A percentile compares a stretch with the other conserved stretches of the same genome.
phyloP scores from a whole-genome alignment of 2,888 invertebrate genomes.

The Vanessa cardui region DNA sequence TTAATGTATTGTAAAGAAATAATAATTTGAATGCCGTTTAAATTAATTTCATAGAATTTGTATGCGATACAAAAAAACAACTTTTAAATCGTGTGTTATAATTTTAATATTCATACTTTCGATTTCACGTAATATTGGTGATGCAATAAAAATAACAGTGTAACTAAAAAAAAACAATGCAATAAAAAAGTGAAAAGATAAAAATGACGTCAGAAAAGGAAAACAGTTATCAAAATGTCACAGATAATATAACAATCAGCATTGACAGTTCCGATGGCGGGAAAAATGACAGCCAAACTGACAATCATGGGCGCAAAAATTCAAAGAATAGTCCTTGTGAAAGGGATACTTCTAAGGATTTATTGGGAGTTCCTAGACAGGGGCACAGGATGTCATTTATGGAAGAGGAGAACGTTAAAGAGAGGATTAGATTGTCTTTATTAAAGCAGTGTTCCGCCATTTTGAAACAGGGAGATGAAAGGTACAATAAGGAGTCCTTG shows the following conservation, averaged over 20 bases:
- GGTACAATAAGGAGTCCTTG: slow-evolving; percentile 85
- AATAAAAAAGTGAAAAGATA: slow-evolving; percentile 14
- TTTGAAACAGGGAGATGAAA: slow-evolving; percentile 83
- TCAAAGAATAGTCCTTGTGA: slow-evolving; percentile 3
- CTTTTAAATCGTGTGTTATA: background rate
- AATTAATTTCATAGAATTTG: background rate
- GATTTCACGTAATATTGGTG: background rate
- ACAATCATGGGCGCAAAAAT: slow-evolving; percentile 7
- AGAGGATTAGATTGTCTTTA: slow-evolving; percentile 83
- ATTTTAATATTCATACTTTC: background rate
- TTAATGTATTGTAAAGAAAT: background rate
- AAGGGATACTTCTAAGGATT: slow-evolving; percentile 42
- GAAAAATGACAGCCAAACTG: slow-evolving; percentile 40
- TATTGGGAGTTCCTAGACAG: slow-evolving; percentile 54
- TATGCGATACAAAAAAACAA: background rate
- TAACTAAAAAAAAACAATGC: slow-evolving; percentile 13
- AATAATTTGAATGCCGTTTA: background rate
- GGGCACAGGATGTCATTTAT: slow-evolving; percentile 84
- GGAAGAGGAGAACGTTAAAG: slow-evolving; percentile 87
- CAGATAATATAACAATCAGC: slow-evolving; percentile 34
- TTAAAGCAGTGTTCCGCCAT: slow-evolving; percentile 86
- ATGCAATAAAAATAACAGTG: slow-evolving; percentile 4
- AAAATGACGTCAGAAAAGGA: slow-evolving; percentile 36
- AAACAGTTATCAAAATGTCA: slow-evolving; percentile 14
- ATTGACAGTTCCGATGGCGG: slow-evolving; percentile 36